Percentiles rank a stretch among this genome's conserved stretches.
Conservation (phyloP, 2,888 invertebrate species). For the Isoperla grammatica region DNA sequence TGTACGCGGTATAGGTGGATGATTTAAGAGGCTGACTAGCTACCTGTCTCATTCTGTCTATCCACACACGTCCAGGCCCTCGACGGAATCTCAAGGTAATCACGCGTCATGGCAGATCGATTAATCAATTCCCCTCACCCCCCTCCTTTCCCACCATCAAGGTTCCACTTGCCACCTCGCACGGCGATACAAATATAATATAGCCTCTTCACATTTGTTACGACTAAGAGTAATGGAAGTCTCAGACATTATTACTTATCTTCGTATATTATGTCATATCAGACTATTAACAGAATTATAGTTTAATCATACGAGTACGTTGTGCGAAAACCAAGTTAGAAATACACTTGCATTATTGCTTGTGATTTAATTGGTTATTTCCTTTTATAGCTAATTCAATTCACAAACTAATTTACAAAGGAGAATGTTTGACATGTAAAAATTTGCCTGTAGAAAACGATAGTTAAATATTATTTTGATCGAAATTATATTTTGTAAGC, state of each 20-base stretch:
- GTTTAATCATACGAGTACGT: too few relatives aligned
- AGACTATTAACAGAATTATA: too few relatives aligned
- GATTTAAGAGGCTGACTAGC: slow-evolving; percentile 6
- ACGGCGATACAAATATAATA: not conserved
- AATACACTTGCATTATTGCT: too few relatives aligned
- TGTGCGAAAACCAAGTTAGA: too few relatives aligned
- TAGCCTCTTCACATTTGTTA: not conserved
- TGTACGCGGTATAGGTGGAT: not conserved
- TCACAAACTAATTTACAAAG: too few relatives aligned
- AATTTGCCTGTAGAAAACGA: too few relatives aligned
- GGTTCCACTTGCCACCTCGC: slow-evolving; percentile 5
- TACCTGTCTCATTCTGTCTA: not conserved
- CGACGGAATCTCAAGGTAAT: slow-evolving; percentile 23
- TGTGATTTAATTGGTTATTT: too few relatives aligned
- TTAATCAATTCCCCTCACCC: slow-evolving; percentile 23
- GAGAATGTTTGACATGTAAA: too few relatives aligned
- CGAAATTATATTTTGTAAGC: too few relatives aligned
- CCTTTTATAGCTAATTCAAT: too few relatives aligned
- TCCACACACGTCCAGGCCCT: not conserved
- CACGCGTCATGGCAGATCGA: slow-evolving; percentile 22
- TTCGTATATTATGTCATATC: too few relatives aligned
- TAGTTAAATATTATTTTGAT: too few relatives aligned
- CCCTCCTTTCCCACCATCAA: not conserved
- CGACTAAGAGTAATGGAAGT: not conserved
- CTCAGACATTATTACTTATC: not conserved